Percentiles rank a stretch among this genome's conserved stretches.
Evolutionary conservation across 2,888 invertebrate species (phyloP).

Genomic region (Ormia ochracea): DNA sequence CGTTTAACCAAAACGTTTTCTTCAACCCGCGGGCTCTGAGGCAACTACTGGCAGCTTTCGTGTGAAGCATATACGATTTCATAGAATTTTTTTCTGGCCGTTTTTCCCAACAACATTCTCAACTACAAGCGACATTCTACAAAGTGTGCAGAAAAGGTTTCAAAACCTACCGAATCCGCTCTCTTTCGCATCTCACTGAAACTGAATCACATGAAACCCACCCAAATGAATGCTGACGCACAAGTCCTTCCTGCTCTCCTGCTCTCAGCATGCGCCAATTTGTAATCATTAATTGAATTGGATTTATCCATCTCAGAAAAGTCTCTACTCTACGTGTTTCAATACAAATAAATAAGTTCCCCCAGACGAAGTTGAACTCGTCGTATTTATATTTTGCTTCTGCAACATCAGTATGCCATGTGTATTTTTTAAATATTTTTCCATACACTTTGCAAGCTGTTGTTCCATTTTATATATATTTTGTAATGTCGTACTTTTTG

Average conservation of each 20-base stretch:
- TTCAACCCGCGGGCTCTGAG: slow-evolving; percentile 78
- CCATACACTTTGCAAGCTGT: slow-evolving; percentile 46
- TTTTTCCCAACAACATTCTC: slow-evolving; percentile 33
- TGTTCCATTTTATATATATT: not conserved
- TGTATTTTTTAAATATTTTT: slow-evolving; percentile 67
- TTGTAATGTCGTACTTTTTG: slow-evolving; percentile 35
- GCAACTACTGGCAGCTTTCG: slow-evolving; percentile 75
- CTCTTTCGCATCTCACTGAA: not conserved
- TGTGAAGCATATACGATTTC: slow-evolving; percentile 66
- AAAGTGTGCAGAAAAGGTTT: slow-evolving; percentile 44
- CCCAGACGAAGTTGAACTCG: slow-evolving; percentile 19
- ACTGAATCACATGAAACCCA: slow-evolving; percentile 47
- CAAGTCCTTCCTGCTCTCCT: not conserved
- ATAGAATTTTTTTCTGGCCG: slow-evolving; percentile 21
- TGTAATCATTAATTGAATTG: slow-evolving; percentile 8
- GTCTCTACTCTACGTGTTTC: slow-evolving; percentile 28
- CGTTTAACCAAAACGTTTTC: slow-evolving; percentile 77
- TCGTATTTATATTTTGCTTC: slow-evolving; percentile 35
- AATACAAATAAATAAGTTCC: not conserved
- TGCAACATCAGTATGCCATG: slow-evolving; percentile 20
- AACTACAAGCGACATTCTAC: slow-evolving; percentile 70
- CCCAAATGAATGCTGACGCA: slow-evolving; percentile 58
- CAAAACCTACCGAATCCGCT: not conserved
- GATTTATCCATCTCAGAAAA: slow-evolving; percentile 26
- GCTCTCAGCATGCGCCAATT: slow-evolving; percentile 14